These are phyloP conservation scores for Drosophila mayri DNA, from an alignment of 1,140 invertebrate genomes.

Conservation along the genomic window DNA sequence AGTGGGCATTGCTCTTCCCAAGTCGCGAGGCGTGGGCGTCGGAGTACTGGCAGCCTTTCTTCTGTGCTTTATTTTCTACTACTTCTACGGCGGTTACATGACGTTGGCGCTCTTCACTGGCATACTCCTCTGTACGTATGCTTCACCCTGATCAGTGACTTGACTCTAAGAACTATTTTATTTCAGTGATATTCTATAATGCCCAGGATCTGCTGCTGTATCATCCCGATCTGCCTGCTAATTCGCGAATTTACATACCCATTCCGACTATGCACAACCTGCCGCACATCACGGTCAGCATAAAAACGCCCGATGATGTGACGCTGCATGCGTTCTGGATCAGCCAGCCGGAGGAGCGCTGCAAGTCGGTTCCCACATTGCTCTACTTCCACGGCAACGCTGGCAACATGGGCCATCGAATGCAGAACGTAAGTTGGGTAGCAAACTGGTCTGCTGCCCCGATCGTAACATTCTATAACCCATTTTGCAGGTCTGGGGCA, in stretches of 20 bases:
- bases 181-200: slow-evolving; percentile 91
- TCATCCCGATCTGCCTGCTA: slow-evolving; percentile 94
- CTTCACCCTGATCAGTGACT: not conserved
- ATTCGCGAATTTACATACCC: slow-evolving; percentile 94
- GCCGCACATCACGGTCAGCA: slow-evolving; percentile 90
- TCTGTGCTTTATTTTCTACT: slow-evolving; percentile 89
- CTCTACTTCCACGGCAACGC: slow-evolving; percentile 98
- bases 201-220: slow-evolving; percentile 94
- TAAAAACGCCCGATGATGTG: slow-evolving; percentile 91
- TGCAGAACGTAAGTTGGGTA: slow-evolving; percentile 87
- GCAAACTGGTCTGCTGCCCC: not conserved
- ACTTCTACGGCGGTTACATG: slow-evolving; percentile 91
- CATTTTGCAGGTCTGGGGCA: slow-evolving; percentile 86
- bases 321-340: slow-evolving; percentile 95
- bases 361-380: slow-evolving; percentile 90
- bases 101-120: slow-evolving; percentile 89
- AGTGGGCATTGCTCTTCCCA: slow-evolving; percentile 76
- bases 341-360: slow-evolving; percentile 89
- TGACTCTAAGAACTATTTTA: not conserved
- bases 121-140: slow-evolving; percentile 88
- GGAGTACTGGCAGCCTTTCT: slow-evolving; percentile 63
- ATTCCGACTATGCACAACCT: slow-evolving; percentile 93
- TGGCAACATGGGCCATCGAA: slow-evolving; percentile 96
- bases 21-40: slow-evolving; percentile 71
- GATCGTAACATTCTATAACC: not conserved